phyloP scores from a whole-genome alignment of 2,888 invertebrate genomes.

The Dicyrtomina minuta region DNA sequence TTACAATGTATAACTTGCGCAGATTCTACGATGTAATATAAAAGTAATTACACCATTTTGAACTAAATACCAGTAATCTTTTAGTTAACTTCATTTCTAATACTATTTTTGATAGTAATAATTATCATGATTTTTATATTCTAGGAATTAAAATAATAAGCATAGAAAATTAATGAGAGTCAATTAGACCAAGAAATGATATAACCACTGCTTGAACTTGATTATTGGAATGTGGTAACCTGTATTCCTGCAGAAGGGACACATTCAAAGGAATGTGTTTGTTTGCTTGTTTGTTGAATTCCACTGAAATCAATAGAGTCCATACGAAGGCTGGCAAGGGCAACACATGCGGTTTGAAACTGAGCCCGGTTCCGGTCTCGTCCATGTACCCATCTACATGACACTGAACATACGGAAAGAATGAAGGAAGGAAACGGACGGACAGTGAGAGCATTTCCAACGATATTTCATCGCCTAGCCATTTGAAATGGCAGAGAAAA shows the following conservation, averaged over 20 bases:
- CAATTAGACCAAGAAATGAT: no score
- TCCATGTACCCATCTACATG: conserved; percentile 18
- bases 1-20: no score
- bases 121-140: no score
- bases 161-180: no score
- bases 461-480: conserved; percentile 29
- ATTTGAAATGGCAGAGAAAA: conserved; percentile 26
- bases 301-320: conserved; percentile 21
- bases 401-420: conserved; percentile 30
- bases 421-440: conserved; percentile 30
- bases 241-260: not conserved
- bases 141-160: no score
- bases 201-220: no score
- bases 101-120: no score
- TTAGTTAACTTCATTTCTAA: no score
- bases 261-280: not conserved
- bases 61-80: no score
- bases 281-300: not conserved
- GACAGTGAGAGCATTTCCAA: conserved; percentile 27
- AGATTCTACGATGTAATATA: no score
- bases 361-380: conserved; percentile 26
- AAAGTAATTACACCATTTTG: no score
- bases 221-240: no score
- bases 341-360: conserved; percentile 30
- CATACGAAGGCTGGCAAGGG: conserved; percentile 17